A percentile compares a stretch with the other conserved stretches of the same genome.
phyloP scores from a whole-genome alignment of 2,888 invertebrate species.

The Drosophila stalkeri region DNA sequence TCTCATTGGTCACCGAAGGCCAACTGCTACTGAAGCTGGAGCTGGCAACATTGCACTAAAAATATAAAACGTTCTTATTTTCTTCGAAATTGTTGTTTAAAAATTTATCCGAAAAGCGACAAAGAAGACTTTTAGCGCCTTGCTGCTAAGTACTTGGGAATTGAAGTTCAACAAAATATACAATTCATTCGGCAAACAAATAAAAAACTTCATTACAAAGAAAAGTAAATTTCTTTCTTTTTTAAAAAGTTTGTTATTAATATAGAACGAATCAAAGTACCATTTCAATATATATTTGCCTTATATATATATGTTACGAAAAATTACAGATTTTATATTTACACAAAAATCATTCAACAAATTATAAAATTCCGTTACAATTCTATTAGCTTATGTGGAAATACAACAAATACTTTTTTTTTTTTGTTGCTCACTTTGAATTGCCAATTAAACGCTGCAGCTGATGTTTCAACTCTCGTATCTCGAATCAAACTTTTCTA shows the following conservation, averaged over 20 bases:
- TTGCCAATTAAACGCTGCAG: conserved; percentile 74
- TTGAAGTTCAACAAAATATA: not conserved
- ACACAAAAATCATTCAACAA: too few relatives aligned
- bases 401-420: not conserved
- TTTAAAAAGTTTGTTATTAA: not conserved
- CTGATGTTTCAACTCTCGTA: conserved; percentile 35
- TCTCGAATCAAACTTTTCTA: conserved; percentile 25
- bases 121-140: not conserved
- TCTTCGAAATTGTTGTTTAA: conserved; percentile 15
- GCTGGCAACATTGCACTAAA: conserved; percentile 3
- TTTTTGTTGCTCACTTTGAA: conserved; percentile 71
- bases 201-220: not conserved
- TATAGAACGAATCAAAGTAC: not conserved
- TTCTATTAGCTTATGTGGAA: not conserved
- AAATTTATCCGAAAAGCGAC: conserved; percentile 13
- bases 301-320: not conserved
- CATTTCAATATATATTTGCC: too few relatives aligned
- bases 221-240: not conserved
- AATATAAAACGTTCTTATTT: conserved; percentile 2
- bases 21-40: conserved; percentile 2
- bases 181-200: not conserved
- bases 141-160: not conserved
- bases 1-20: conserved; percentile 42
- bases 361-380: too few relatives aligned
- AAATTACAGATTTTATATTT: not conserved